phyloP scores from a whole-genome alignment of 2,797 vertebrate species.

The Anguilla megastoma region DNA sequence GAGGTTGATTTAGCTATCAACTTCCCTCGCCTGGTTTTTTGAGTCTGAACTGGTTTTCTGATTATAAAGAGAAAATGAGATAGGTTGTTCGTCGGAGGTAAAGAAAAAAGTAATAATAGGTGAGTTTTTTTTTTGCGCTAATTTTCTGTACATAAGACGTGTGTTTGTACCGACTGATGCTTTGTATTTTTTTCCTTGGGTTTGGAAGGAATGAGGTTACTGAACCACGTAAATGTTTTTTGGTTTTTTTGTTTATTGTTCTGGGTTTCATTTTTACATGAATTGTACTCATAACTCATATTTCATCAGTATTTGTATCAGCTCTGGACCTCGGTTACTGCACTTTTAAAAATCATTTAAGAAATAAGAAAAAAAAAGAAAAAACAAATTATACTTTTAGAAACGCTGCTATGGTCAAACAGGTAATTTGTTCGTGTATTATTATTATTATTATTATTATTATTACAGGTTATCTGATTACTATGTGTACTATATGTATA shows the following conservation, averaged over 20 bases:
- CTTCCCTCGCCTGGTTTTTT: not conserved
- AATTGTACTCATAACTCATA: slow-evolving; percentile 71
- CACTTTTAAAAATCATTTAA: slow-evolving; percentile 78
- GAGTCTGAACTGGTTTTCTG: not conserved
- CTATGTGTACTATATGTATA: slow-evolving; percentile 58
- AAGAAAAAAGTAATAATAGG: not conserved
- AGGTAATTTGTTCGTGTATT: slow-evolving; percentile 63
- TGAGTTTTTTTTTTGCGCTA: slow-evolving; percentile 11
- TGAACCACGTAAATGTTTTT: slow-evolving; percentile 26
- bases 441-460: slow-evolving; percentile 54
- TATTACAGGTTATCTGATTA: slow-evolving; percentile 58
- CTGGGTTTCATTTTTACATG: slow-evolving; percentile 58
- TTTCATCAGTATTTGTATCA: slow-evolving; percentile 82
- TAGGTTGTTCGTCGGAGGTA: not conserved
- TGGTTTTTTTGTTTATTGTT: slow-evolving; percentile 38
- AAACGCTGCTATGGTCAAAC: slow-evolving; percentile 83
- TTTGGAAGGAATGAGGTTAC: slow-evolving; percentile 49
- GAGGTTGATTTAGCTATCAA: not conserved
- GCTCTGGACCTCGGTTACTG: slow-evolving; percentile 84
- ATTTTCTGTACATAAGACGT: slow-evolving; percentile 38
- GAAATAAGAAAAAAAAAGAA: slow-evolving; percentile 50
- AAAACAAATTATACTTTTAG: slow-evolving; percentile 64
- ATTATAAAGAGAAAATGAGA: not conserved
- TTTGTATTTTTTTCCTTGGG: slow-evolving; percentile 59
- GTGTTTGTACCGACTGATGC: slow-evolving; percentile 42